Evolutionary conservation across 2,888 invertebrate species (phyloP).

Genomic region (Eilema depressum): DNA sequence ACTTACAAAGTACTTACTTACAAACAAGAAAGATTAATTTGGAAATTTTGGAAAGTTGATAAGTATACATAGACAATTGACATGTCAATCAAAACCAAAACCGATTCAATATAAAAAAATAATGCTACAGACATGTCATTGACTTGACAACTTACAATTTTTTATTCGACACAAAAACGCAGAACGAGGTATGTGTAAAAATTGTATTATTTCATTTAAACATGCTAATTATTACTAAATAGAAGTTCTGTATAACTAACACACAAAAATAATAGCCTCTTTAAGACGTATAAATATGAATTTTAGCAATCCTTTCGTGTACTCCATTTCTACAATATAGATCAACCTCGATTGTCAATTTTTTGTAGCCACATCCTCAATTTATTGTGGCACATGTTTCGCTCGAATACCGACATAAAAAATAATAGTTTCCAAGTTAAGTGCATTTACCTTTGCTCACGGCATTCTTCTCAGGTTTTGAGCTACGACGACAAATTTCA

Average conservation of each 20-base stretch:
- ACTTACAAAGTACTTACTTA: too few relatives aligned
- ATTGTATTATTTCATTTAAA: background rate
- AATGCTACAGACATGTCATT: conserved; percentile 5
- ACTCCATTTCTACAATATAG: conserved; percentile 25
- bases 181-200: conserved; percentile 45
- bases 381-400: conserved; percentile 83
- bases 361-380: conserved; percentile 86
- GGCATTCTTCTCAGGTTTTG: conserved; percentile 64
- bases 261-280: background rate
- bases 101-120: background rate
- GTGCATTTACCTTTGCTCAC: conserved; percentile 68
- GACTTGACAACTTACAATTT: conserved; percentile 51
- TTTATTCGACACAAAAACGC: conserved; percentile 45
- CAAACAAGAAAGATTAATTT: too few relatives aligned
- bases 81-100: too few relatives aligned
- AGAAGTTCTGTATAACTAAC: background rate
- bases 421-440: conserved; percentile 64
- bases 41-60: too few relatives aligned
- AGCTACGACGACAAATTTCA: conserved; percentile 42
- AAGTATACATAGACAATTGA: too few relatives aligned
- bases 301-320: background rate
- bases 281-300: background rate
- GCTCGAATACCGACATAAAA: conserved; percentile 79
- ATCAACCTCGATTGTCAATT: conserved; percentile 76
- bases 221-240: background rate